These are phyloP conservation scores for Psilopsiagon aurifrons DNA, from an alignment of 2,113 vertebrate species.

Conservation along the genomic window DNA sequence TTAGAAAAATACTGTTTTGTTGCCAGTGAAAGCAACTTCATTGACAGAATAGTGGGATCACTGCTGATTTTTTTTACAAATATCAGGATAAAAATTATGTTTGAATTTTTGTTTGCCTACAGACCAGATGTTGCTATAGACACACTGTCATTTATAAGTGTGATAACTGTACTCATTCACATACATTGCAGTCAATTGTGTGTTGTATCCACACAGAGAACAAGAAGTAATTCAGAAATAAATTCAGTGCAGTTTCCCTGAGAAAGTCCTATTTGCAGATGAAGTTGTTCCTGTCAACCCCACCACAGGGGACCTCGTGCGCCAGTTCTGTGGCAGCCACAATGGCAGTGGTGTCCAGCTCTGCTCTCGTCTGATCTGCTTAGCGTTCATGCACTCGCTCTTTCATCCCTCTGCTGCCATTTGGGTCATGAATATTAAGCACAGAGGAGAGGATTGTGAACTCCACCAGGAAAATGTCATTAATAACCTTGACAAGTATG, in stretches of 20 bases:
- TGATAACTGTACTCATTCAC: neutral
- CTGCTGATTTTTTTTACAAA: neutral
- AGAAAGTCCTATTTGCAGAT: neutral
- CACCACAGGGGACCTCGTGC: neutral
- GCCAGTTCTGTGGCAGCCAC: neutral
- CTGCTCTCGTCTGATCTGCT: neutral
- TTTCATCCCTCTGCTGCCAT: neutral
- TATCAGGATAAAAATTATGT: neutral
- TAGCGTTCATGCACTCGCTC: neutral
- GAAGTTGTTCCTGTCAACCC: neutral
- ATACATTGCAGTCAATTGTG: neutral
- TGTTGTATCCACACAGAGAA: neutral
- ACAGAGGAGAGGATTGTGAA: neutral
- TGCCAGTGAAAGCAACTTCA: neutral
- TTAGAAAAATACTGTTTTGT: neutral
- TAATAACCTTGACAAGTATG: constrained; percentile 46
- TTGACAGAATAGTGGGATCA: neutral
- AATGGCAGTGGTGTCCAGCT: rapidly evolving
- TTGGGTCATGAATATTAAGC: neutral
- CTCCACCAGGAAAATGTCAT: neutral
- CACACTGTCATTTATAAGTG: neutral
- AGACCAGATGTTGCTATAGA: neutral
- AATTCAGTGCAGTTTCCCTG: neutral
- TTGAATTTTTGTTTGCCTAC: neutral
- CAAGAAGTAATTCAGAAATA: neutral